Evolutionary conservation across 2,113 vertebrate genomes (phyloP).

Genomic region (rabbit (Oryctolagus cuniculus)): mOryCun1.1 NC_091445.1:29392001-29392500

Average conservation of each 20-base stretch:
- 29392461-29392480: neutral
- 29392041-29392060: too few species aligned
- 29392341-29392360: neutral
- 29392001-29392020: too few species aligned
- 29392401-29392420: neutral
- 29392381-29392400: neutral
- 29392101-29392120: too few species aligned
- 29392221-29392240: neutral
- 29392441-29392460: neutral
- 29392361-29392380: neutral
- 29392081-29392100: too few species aligned
- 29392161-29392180: neutral
- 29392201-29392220: slow-evolving; percentile 9
- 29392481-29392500: neutral
- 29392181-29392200: neutral
- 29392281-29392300: slow-evolving; percentile 37
- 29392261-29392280: neutral
- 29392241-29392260: neutral
- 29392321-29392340: neutral
- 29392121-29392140: too few species aligned
- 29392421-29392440: neutral
- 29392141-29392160: too few species aligned
- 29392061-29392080: too few species aligned
- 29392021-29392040: too few species aligned
- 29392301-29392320: neutral